A percentile compares a stretch with the other conserved stretches of the same genome.
These are phyloP conservation scores for Toxotes jaculatrix DNA, from an alignment of 2,113 vertebrate genomes.

Conservation along the genomic window DNA sequence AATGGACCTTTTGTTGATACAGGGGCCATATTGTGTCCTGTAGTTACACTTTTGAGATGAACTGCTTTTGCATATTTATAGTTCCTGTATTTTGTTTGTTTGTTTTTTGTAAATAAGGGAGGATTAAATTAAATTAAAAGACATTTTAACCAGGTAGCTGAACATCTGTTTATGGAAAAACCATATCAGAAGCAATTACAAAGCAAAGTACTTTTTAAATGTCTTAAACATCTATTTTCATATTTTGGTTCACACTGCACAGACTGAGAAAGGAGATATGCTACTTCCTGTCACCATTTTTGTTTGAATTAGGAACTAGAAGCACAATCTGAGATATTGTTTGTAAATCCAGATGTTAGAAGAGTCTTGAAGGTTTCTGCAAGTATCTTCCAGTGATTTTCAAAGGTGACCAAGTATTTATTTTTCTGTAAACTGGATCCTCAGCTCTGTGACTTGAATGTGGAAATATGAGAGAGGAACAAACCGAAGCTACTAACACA, in stretches of 20 bases:
- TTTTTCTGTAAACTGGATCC: not conserved
- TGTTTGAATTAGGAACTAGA: not conserved
- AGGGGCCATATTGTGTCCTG: too few relatives aligned
- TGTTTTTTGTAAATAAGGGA: too few relatives aligned
- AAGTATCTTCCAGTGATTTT: too few relatives aligned
- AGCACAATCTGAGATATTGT: not conserved
- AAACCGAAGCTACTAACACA: rapidly evolving
- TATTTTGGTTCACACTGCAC: too few relatives aligned
- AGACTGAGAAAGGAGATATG: not conserved
- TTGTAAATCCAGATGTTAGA: not conserved
- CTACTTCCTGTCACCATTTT: not conserved
- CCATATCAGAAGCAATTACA: not conserved
- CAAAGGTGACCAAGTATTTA: too few relatives aligned
- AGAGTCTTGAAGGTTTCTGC: not conserved
- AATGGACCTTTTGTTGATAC: too few relatives aligned
- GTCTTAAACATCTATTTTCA: too few relatives aligned
- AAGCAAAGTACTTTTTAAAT: not conserved
- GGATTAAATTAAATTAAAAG: too few relatives aligned
- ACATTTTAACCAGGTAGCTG: too few relatives aligned
- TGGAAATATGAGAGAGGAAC: not conserved
- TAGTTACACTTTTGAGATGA: too few relatives aligned
- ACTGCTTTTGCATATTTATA: not conserved
- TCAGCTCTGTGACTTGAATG: not conserved
- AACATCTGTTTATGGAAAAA: not conserved
- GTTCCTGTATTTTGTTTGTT: too few relatives aligned